These are phyloP conservation scores for Melinaea menophilus DNA, from an alignment of 2,888 invertebrate species.

Conservation along the genomic window DNA sequence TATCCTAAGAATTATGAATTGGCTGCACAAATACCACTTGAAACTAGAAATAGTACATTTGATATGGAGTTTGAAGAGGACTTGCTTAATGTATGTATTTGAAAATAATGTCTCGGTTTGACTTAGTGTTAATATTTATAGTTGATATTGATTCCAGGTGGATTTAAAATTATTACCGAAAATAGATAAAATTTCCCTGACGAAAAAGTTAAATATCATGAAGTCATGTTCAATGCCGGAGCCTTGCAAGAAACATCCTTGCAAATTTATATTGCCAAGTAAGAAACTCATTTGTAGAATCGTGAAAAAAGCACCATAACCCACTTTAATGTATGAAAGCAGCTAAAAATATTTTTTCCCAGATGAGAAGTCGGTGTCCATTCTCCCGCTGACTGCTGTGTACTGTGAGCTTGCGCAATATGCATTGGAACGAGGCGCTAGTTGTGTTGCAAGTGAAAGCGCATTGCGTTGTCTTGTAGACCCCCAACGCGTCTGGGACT, in stretches of 20 bases:
- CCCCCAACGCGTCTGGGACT: conserved; percentile 44
- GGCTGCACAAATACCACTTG: conserved; percentile 60
- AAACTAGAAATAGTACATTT: conserved; percentile 35
- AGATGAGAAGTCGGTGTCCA: conserved; percentile 49
- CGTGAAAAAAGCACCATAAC: background rate
- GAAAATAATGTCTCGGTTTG: background rate
- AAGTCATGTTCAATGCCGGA: conserved; percentile 44
- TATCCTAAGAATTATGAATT: conserved; percentile 50
- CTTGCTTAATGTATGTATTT: conserved; percentile 51
- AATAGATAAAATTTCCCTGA: conserved; percentile 38
- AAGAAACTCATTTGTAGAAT: conserved; percentile 31
- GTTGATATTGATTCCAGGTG: conserved; percentile 44
- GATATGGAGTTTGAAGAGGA: conserved; percentile 43
- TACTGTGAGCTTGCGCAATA: conserved; percentile 51
- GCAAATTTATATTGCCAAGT: conserved; percentile 61
- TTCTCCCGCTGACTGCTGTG: conserved; percentile 52
- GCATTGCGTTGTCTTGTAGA: conserved; percentile 53
- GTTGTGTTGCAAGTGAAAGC: conserved; percentile 48
- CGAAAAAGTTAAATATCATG: conserved; percentile 40
- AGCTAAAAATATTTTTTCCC: conserved; percentile 18
- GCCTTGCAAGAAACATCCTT: conserved; percentile 60
- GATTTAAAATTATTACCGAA: conserved; percentile 46
- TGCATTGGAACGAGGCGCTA: conserved; percentile 41
- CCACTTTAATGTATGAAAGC: background rate
- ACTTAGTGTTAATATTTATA: background rate